Percentiles rank a stretch among this genome's conserved stretches.
Conservation (phyloP, 1,140 invertebrate species). For the Lordiphosa mommai region DNA sequence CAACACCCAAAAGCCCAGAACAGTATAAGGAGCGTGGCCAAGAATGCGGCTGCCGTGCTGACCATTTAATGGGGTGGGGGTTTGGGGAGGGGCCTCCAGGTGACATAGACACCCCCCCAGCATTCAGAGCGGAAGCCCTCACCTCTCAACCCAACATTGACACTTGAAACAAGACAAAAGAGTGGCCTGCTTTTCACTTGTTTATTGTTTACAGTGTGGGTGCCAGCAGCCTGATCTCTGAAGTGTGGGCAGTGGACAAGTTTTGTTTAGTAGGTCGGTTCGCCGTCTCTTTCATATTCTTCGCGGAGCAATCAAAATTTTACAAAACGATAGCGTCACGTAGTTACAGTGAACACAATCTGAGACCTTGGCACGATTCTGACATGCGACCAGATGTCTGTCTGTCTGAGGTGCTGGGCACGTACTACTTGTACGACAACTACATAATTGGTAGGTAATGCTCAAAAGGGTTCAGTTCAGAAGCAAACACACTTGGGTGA, state of each 20-base stretch:
- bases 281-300: constrained; percentile 17
- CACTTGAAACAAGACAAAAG: constrained; percentile 1
- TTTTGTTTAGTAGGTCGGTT: constrained; percentile 40
- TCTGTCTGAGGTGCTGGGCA: constrained; percentile 22
- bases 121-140: background rate
- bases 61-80: constrained; percentile 5
- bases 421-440: background rate
- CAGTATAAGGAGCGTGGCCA: constrained; percentile 31
- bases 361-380: constrained; percentile 74
- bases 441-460: background rate
- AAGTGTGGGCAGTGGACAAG: constrained; percentile 37
- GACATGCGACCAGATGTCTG: constrained; percentile 45
- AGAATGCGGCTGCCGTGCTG: constrained; percentile 44
- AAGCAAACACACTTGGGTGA: background rate
- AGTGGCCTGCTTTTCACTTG: constrained; percentile 2
- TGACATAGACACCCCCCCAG: constrained; percentile 1
- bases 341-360: constrained; percentile 67
- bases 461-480: background rate
- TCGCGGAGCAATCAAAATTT: constrained; percentile 46
- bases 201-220: constrained; percentile 20
- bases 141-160: constrained; percentile 2
- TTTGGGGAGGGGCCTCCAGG: constrained; percentile 4
- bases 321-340: constrained; percentile 61
- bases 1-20: constrained; percentile 73
- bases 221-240: constrained; percentile 25